Conservation (phyloP, 2,113 vertebrate species). For the Theristicus caerulescens region DNA sequence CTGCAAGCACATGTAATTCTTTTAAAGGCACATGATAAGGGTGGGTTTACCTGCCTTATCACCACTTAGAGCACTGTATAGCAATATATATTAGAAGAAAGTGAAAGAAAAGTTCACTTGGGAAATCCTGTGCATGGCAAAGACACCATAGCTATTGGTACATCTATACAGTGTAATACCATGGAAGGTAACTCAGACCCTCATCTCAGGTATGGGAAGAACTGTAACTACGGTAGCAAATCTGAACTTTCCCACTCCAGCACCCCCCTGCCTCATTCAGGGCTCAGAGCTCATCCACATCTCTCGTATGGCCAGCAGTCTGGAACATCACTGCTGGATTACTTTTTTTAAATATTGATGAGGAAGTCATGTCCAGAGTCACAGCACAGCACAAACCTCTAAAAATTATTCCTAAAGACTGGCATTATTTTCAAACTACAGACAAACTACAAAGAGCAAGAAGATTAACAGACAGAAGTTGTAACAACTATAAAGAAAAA, state of each 20-base stretch:
- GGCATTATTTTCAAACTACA: background rate
- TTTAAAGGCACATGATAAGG: background rate
- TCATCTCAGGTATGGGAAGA: background rate
- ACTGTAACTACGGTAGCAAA: background rate
- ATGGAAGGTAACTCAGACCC: background rate
- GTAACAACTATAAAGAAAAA: background rate
- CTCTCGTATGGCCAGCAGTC: fast-evolving
- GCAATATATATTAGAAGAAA: background rate
- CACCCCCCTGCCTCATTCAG: background rate
- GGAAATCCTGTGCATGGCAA: background rate
- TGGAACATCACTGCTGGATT: background rate
- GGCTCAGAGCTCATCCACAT: background rate
- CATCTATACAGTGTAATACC: too few species aligned
- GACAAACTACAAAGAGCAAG: background rate
- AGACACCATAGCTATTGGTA: background rate
- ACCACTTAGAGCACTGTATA: background rate
- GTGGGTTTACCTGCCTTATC: background rate
- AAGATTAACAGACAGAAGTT: background rate
- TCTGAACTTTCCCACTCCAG: background rate
- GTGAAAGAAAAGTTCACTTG: background rate
- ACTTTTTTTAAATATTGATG: background rate
- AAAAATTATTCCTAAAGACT: background rate
- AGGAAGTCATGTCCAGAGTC: background rate
- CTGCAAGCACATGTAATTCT: background rate
- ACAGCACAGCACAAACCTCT: background rate